Percentiles rank a stretch among this genome's conserved stretches.
These are phyloP conservation scores for Mimumesa dahlbomi DNA, from an alignment of 2,888 invertebrate species.

Conservation along the genomic window DNA sequence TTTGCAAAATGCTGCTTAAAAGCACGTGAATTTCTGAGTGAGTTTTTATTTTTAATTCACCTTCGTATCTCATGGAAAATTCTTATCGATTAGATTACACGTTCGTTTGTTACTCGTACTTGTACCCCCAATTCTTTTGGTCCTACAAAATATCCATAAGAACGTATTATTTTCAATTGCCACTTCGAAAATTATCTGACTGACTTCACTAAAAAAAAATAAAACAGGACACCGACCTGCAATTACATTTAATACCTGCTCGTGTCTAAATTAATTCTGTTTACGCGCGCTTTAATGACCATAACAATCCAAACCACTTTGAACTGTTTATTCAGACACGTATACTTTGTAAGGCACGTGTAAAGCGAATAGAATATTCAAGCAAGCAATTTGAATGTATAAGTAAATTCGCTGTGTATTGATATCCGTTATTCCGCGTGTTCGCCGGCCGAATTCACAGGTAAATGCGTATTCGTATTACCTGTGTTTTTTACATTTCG, in stretches of 20 bases:
- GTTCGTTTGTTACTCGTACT: conserved; percentile 18
- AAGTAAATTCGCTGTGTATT: conserved; percentile 10
- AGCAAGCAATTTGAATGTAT: conserved; percentile 1
- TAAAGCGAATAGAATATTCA: not conserved
- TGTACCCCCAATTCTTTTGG: conserved; percentile 3
- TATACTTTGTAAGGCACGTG: not conserved
- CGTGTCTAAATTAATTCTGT: too few species aligned
- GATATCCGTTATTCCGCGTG: not conserved
- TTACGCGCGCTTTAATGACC: not conserved
- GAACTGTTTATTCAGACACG: conserved; percentile 27
- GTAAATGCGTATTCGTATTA: too few species aligned
- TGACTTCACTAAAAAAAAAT: not conserved
- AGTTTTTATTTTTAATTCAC: too few species aligned
- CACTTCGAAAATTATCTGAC: conserved; percentile 3
- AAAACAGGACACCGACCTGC: too few species aligned
- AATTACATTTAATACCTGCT: conserved; percentile 4
- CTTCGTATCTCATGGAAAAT: conserved; percentile 45
- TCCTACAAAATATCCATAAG: conserved; percentile 39
- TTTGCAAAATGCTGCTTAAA: too few species aligned
- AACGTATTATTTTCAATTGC: conserved; percentile 52
- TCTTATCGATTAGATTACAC: conserved; percentile 54
- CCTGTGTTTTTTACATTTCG: too few species aligned
- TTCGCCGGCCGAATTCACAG: not conserved
- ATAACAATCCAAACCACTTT: not conserved
- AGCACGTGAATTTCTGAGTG: too few species aligned